These are phyloP conservation scores for Thamnophis sirtalis DNA, from an alignment of 2,113 vertebrate species.

Conservation along the genomic window DNA sequence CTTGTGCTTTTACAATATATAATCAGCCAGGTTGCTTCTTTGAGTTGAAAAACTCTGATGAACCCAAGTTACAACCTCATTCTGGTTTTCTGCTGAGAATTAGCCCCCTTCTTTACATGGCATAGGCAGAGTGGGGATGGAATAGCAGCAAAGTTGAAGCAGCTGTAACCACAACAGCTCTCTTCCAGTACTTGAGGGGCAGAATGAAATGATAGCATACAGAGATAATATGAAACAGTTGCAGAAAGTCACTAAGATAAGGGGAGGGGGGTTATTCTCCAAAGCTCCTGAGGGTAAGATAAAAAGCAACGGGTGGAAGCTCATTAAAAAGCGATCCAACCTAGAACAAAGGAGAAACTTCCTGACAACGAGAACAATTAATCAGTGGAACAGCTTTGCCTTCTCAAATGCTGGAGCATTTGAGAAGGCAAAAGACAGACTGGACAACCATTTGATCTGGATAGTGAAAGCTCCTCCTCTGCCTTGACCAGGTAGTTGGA, in stretches of 20 bases:
- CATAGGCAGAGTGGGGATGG: background rate
- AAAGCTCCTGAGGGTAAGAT: background rate
- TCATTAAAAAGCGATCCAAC: background rate
- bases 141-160: background rate
- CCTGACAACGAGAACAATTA: background rate
- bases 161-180: background rate
- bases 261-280: background rate
- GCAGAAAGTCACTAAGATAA: background rate
- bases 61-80: background rate
- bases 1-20: background rate
- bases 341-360: background rate
- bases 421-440: too few relatives aligned
- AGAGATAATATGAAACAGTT: background rate
- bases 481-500: background rate
- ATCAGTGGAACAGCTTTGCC: background rate
- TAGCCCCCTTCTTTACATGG: background rate
- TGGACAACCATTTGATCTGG: background rate
- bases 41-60: background rate
- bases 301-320: background rate
- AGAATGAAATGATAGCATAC: background rate
- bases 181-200: background rate
- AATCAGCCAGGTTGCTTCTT: background rate
- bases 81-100: background rate
- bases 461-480: background rate
- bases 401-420: too few relatives aligned